Base-by-base conservation (phyloP, 1,140 invertebrate genomes). In the Potamilus streckersoni region DNA sequence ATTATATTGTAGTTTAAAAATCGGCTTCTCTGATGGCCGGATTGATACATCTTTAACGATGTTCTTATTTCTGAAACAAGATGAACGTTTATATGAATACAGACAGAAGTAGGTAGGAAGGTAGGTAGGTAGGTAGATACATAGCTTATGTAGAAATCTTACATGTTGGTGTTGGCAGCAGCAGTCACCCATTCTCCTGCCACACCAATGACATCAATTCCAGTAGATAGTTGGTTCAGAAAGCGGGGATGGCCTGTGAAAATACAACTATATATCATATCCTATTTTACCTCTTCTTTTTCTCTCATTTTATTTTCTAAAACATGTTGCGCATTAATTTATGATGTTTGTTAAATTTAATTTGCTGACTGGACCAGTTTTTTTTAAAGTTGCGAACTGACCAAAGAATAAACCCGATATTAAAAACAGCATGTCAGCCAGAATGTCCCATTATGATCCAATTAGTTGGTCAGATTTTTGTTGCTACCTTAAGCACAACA, bases 81-180 rank as follows among this genome's bases (percentile, higher is more conserved):
- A 8, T 49, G 38, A 0, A 49, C 6, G 6, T 49, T 4, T 49
- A 49, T 49, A 49, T 49, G 6, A 49, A 49, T 49, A 8, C 38
- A 49, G 38, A 49, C 38, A 49, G 6, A 49, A 49, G 11, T 49
- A 49, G 6, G 66, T 55, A 27, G 0, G 19, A 16, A 55, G 0
- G n/a, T 38, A 27, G 2, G n/a, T 14, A n/a, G 19, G 13, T 68
- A 19, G n/a, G 23, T 15, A 38, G 19, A 4, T 68, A 68, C 13
- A 27, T 5, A n/a, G 19, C 5, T 68, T 68, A 27, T 68, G n/a
- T 2, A 23, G 31, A 13, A 8, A 8, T 78, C 83, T 83, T 98
- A 99, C 98, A 99, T 99, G 90, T 99, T 99, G 66, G 97, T 98
- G 89, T 99, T 99, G 62, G 97, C 96, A 0, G 97, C 96, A 0